phyloP scores from a whole-genome alignment of 2,888 invertebrate genomes.

The Clitarchus hookeri region DNA sequence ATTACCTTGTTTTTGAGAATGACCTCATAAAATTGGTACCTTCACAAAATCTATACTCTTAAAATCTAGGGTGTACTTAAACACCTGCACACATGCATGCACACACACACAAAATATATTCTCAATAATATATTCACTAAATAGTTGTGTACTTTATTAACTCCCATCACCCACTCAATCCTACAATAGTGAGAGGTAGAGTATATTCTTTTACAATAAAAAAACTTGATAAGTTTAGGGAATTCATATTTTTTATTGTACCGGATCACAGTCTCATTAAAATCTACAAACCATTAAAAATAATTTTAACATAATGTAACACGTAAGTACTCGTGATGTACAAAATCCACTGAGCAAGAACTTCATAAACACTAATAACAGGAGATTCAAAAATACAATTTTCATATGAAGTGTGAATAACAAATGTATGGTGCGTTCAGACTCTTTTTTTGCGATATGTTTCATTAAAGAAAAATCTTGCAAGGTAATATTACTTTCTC shows the following conservation, averaged over 20 bases:
- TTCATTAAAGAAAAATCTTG: not conserved
- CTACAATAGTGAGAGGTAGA: too few species aligned
- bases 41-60: too few species aligned
- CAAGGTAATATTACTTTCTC: not conserved
- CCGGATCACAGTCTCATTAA: slow-evolving; percentile 8
- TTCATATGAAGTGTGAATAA: not conserved
- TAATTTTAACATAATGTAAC: not conserved
- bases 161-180: too few species aligned
- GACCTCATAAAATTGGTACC: too few species aligned
- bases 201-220: too few species aligned
- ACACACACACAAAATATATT: too few species aligned
- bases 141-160: too few species aligned
- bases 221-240: not conserved
- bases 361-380: not conserved
- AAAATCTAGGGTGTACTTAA: too few species aligned
- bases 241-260: slow-evolving; percentile 7
- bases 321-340: not conserved
- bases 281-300: slow-evolving; percentile 12
- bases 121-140: too few species aligned
- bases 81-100: too few species aligned
- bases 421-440: not conserved
- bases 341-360: not conserved
- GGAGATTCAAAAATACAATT: not conserved
- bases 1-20: too few species aligned
- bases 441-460: not conserved